A percentile compares a stretch with the other conserved stretches of the same genome.
These are phyloP conservation scores for Nematostella vectensis DNA, from an alignment of 92 coral and sea anemone species.

Conservation along the genomic window DNA sequence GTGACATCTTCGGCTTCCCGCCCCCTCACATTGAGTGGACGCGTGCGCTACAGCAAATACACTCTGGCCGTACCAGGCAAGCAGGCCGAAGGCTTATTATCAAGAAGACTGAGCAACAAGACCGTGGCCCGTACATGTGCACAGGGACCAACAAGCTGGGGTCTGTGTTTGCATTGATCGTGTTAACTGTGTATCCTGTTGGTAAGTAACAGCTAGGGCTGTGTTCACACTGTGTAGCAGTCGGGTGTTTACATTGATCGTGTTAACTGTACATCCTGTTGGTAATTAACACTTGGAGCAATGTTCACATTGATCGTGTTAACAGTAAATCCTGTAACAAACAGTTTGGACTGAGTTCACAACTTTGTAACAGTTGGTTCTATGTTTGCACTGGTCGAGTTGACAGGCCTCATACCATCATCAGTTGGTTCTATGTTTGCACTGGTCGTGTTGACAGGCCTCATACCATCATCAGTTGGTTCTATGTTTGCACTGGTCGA, in stretches of 20 bases:
- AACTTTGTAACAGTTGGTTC: too few species aligned
- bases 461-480: too few species aligned
- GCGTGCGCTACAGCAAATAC: conserved; percentile 41
- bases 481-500: too few species aligned
- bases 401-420: too few species aligned
- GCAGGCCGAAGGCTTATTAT: conserved; percentile 49
- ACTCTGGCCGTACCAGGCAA: conserved; percentile 40
- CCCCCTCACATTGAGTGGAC: conserved; percentile 58
- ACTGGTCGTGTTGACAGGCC: too few species aligned
- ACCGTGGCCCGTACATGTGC: conserved; percentile 74
- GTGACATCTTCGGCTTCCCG: conserved; percentile 65
- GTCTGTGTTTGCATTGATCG: conserved; percentile 55
- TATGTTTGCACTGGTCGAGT: too few species aligned
- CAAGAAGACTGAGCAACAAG: conserved; percentile 26
- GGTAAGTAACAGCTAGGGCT: conserved; percentile 33
- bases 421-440: too few species aligned
- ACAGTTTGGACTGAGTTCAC: too few species aligned
- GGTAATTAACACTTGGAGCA: conserved; percentile 31
- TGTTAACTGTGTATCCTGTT: conserved; percentile 57
- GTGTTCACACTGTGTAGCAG: not conserved
- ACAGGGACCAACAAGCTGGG: conserved; percentile 60
- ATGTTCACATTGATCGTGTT: conserved; percentile 41
- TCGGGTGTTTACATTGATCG: conserved; percentile 64
- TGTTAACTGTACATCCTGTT: conserved; percentile 58
- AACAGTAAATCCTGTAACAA: conserved; percentile 60